Conservation (phyloP, 2,113 vertebrate genomes). For the Tetrax tetrax region DNA sequence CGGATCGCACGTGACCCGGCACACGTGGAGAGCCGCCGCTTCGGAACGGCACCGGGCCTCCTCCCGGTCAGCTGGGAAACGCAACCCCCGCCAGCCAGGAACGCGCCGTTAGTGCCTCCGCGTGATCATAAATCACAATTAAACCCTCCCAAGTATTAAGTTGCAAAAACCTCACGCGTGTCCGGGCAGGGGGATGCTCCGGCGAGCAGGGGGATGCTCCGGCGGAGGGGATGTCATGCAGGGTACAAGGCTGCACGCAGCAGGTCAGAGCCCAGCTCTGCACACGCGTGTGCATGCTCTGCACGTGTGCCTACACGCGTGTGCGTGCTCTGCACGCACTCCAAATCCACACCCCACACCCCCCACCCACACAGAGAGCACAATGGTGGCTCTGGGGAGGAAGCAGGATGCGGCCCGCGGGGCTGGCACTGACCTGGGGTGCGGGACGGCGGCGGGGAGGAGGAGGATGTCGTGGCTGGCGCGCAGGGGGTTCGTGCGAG, state of each 20-base stretch:
- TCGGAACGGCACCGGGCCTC: neutral
- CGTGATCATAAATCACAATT: accelerated
- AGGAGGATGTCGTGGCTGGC: slow-evolving; percentile 89
- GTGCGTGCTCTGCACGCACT: too few relatives aligned
- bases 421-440: slow-evolving; percentile 76
- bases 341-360: too few relatives aligned
- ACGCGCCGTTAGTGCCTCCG: accelerated
- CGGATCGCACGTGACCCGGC: neutral
- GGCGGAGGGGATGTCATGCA: accelerated
- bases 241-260: accelerated
- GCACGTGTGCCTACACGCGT: too few relatives aligned
- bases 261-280: too few relatives aligned
- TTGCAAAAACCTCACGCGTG: accelerated
- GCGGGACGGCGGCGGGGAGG: slow-evolving; percentile 72
- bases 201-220: neutral
- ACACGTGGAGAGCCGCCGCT: accelerated
- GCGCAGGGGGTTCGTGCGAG: slow-evolving; percentile 85
- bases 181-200: neutral
- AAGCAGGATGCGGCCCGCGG: accelerated
- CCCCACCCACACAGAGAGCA: accelerated
- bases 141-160: accelerated
- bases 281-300: neutral
- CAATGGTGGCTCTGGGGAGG: accelerated
- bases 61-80: neutral
- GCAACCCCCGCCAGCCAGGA: neutral